phyloP scores from a whole-genome alignment of 1,140 invertebrate species.

The Listronotus bonariensis region DNA sequence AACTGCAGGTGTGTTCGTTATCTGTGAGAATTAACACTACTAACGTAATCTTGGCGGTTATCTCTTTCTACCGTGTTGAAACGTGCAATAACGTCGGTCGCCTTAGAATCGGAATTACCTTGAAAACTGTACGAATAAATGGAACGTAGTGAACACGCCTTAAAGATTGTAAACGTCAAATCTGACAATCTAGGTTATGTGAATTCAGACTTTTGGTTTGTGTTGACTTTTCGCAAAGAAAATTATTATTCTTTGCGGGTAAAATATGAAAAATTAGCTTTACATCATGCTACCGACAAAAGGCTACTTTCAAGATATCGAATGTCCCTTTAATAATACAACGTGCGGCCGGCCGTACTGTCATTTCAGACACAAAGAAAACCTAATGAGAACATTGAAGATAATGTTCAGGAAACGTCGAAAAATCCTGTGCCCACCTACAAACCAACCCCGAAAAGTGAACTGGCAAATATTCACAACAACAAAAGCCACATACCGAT shows the following conservation, averaged over 20 bases:
- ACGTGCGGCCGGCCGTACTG: constrained; percentile 85
- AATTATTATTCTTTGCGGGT: not conserved
- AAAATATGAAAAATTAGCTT: constrained; percentile 10
- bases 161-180: not conserved
- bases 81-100: too few relatives aligned
- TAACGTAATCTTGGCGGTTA: too few relatives aligned
- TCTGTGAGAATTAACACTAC: too few relatives aligned
- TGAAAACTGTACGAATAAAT: too few relatives aligned
- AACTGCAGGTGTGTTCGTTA: too few relatives aligned
- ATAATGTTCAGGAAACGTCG: constrained; percentile 25
- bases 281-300: constrained; percentile 80
- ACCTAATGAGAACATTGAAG: constrained; percentile 51
- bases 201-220: constrained; percentile 1
- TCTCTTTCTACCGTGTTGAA: too few relatives aligned
- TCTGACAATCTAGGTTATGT: constrained; percentile 21
- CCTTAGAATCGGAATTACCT: too few relatives aligned
- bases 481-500: constrained; percentile 53
- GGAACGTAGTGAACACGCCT: too few relatives aligned
- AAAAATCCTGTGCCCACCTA: constrained; percentile 54
- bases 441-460: constrained; percentile 56
- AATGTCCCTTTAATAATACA: constrained; percentile 82
- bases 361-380: constrained; percentile 83
- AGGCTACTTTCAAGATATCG: constrained; percentile 80
- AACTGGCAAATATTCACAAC: constrained; percentile 47
- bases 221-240: constrained; percentile 5